Percentiles rank a stretch among this genome's conserved stretches.
These are phyloP conservation scores for Botia kubotai DNA, from an alignment of 2,797 vertebrate species.

Conservation along the genomic window DNA sequence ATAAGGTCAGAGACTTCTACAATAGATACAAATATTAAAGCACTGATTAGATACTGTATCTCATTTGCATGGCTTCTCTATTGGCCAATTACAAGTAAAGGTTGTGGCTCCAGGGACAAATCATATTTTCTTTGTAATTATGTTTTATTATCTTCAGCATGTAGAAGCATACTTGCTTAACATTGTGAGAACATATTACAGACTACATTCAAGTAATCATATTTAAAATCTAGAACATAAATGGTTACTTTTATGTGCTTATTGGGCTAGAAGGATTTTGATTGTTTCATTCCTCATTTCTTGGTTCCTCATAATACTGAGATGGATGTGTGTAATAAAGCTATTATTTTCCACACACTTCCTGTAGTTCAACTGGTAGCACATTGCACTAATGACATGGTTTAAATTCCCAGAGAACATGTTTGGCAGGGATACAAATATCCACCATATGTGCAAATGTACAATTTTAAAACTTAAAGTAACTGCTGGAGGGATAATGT, in stretches of 20 bases:
- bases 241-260: not conserved
- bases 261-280: not conserved
- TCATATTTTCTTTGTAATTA: constrained; percentile 10
- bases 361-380: not conserved
- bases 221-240: no score
- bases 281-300: no score
- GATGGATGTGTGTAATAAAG: no score
- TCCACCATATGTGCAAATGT: not conserved
- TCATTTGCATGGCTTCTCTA: constrained; percentile 8
- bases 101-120: constrained; percentile 17
- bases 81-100: constrained; percentile 24
- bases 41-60: constrained; percentile 12
- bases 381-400: not conserved
- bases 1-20: not conserved
- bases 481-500: constrained; percentile 7
- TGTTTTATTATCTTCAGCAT: constrained; percentile 11
- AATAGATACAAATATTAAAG: constrained; percentile 11
- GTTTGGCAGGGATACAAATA: not conserved
- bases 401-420: not conserved
- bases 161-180: not conserved
- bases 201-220: not conserved
- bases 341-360: not conserved
- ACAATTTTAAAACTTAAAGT: not conserved
- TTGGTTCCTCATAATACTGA: no score
- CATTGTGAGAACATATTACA: not conserved